These are phyloP conservation scores for Plebejus melissa DNA, from an alignment of 2,888 invertebrate genomes.

Conservation along the genomic window DNA sequence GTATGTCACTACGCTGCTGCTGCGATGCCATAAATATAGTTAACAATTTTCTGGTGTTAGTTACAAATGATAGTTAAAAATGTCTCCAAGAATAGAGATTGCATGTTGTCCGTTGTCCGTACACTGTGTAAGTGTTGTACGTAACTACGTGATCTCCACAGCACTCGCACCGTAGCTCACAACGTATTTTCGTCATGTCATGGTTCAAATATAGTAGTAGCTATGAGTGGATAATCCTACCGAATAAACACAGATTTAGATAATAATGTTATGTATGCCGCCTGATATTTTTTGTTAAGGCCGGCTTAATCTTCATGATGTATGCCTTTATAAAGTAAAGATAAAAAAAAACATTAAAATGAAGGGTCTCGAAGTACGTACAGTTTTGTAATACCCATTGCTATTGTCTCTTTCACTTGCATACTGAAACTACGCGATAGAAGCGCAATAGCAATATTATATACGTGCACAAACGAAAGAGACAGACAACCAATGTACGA, in stretches of 20 bases:
- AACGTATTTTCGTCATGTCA: background rate
- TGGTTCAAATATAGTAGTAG: background rate
- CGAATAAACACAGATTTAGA: background rate
- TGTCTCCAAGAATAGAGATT: constrained; percentile 44
- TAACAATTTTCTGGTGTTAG: no score
- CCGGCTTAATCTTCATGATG: no score
- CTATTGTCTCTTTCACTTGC: background rate
- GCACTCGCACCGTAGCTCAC: constrained; percentile 10
- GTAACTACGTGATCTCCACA: constrained; percentile 3
- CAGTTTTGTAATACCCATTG: background rate
- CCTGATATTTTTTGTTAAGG: no score
- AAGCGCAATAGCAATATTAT: background rate
- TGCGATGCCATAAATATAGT: no score
- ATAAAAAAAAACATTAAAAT: background rate
- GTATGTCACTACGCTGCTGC: no score
- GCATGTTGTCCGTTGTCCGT: constrained; percentile 60
- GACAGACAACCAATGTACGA: no score
- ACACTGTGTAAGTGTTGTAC: constrained; percentile 34
- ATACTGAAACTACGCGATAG: background rate
- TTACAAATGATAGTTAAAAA: constrained; percentile 35
- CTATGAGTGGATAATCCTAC: background rate
- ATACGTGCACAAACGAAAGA: background rate
- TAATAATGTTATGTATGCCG: no score
- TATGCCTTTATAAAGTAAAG: no score
- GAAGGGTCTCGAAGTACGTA: background rate